Percentiles rank a stretch among this genome's conserved stretches.
These are phyloP conservation scores for Oikopleura dioica DNA, from an alignment of 23 tunicate genomes.

Conservation along the genomic window DNA sequence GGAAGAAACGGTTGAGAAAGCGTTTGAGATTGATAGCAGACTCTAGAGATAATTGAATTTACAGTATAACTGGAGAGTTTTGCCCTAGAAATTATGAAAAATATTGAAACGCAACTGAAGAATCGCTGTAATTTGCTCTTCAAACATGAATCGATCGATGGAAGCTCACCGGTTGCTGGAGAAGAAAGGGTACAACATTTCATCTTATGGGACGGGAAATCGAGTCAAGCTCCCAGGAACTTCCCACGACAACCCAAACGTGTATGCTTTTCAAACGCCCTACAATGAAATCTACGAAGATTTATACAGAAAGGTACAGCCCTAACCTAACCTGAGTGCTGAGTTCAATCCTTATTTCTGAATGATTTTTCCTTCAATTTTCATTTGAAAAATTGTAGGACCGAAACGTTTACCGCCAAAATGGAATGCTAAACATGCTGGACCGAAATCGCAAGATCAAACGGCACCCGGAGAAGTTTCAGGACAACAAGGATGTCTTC, in stretches of 20 bases:
- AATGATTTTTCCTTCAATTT: too few species aligned
- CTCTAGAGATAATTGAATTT: too few species aligned
- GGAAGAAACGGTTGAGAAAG: too few species aligned
- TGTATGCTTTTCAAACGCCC: slow-evolving; percentile 29
- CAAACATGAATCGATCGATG: slow-evolving; percentile 96
- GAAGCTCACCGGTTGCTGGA: slow-evolving; percentile 77
- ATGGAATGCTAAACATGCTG: slow-evolving; percentile 72
- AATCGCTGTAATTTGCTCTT: slow-evolving; percentile 78
- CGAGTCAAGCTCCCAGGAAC: slow-evolving; percentile 82
- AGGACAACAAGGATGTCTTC: slow-evolving; percentile 26
- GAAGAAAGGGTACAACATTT: slow-evolving; percentile 46
- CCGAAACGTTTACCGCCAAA: slow-evolving; percentile 33
- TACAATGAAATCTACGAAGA: slow-evolving; percentile 40
- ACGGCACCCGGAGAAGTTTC: slow-evolving; percentile 48
- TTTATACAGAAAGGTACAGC: slow-evolving; percentile 26
- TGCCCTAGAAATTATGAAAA: too few species aligned
- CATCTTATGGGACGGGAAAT: slow-evolving; percentile 60
- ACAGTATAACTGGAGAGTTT: too few species aligned
- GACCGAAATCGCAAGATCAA: slow-evolving; percentile 77
- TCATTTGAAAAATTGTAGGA: too few species aligned
- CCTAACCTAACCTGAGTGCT: not conserved
- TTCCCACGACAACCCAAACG: slow-evolving; percentile 67
- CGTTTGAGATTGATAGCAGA: too few species aligned
- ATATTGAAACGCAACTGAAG: not conserved
- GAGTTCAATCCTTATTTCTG: too few species aligned